Evolutionary conservation across 2,888 invertebrate species (phyloP).

Genomic region (Epistrophe eligans): DNA sequence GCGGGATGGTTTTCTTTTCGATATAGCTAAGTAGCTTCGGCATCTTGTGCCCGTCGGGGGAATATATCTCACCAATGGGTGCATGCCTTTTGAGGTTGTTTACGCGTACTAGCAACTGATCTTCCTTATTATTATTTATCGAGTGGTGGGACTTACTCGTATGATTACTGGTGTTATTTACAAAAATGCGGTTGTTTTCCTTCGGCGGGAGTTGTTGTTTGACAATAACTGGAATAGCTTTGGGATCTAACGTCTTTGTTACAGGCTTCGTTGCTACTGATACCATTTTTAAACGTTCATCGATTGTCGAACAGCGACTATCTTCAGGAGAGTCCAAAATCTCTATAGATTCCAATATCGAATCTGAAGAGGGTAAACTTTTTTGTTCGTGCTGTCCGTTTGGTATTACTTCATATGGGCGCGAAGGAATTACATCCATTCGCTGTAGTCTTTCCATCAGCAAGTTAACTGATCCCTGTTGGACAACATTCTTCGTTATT

Average conservation of each 20-base stretch:
- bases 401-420: conserved; percentile 30
- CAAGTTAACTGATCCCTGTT: conserved; percentile 69
- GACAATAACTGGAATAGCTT: background rate
- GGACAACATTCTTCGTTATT: conserved; percentile 30
- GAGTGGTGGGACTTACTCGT: conserved; percentile 48
- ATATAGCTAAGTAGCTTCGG: conserved; percentile 49
- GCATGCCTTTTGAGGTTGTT: conserved; percentile 68
- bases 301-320: conserved; percentile 78
- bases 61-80: conserved; percentile 23
- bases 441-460: conserved; percentile 74
- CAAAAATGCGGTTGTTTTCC: conserved; percentile 50
- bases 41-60: conserved; percentile 65
- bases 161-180: conserved; percentile 59
- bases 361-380: conserved; percentile 5
- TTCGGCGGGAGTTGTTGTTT: conserved; percentile 35
- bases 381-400: conserved; percentile 51
- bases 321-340: conserved; percentile 82
- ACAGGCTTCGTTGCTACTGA: background rate
- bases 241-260: background rate
- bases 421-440: conserved; percentile 71
- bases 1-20: conserved; percentile 46
- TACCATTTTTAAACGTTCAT: conserved; percentile 17
- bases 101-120: conserved; percentile 51
- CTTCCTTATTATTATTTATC: conserved; percentile 64
- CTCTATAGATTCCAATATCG: conserved; percentile 81